Percentiles rank a stretch among this genome's conserved stretches.
Evolutionary conservation across 2,113 vertebrate species (phyloP).

Genomic region (Barnardius zonarius): DNA sequence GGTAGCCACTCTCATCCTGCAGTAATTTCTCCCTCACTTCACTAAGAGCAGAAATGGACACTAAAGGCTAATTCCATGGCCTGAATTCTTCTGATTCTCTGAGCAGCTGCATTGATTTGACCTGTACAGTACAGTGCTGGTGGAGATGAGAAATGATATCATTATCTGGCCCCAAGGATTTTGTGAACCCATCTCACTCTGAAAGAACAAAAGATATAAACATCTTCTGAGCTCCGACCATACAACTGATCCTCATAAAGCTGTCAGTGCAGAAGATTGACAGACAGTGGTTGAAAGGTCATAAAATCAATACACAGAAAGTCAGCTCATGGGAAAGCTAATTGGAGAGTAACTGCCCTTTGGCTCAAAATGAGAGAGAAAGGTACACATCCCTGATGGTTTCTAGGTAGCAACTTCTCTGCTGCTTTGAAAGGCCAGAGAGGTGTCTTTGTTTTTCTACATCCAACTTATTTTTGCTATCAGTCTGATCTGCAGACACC

Average conservation of each 20-base stretch:
- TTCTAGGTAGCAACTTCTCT: background rate
- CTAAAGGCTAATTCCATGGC: background rate
- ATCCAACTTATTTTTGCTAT: background rate
- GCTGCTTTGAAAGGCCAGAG: background rate
- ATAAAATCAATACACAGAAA: slow-evolving; percentile 11
- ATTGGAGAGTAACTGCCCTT: background rate
- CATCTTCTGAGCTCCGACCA: background rate
- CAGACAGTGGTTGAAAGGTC: background rate
- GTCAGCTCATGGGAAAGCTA: background rate
- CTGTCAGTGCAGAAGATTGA: background rate
- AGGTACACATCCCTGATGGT: background rate
- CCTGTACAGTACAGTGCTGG: background rate
- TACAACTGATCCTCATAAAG: background rate
- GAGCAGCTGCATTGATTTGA: slow-evolving; percentile 3
- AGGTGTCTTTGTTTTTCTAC: background rate
- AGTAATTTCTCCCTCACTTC: background rate
- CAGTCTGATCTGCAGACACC: background rate
- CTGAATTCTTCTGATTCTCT: background rate
- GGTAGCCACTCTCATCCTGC: background rate
- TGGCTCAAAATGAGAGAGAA: background rate
- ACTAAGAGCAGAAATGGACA: background rate
- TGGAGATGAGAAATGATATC: background rate
- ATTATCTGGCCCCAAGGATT: background rate
- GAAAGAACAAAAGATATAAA: background rate
- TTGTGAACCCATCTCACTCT: background rate